phyloP scores from a whole-genome alignment of 2,797 vertebrate species.

The Sebastes minor region DNA sequence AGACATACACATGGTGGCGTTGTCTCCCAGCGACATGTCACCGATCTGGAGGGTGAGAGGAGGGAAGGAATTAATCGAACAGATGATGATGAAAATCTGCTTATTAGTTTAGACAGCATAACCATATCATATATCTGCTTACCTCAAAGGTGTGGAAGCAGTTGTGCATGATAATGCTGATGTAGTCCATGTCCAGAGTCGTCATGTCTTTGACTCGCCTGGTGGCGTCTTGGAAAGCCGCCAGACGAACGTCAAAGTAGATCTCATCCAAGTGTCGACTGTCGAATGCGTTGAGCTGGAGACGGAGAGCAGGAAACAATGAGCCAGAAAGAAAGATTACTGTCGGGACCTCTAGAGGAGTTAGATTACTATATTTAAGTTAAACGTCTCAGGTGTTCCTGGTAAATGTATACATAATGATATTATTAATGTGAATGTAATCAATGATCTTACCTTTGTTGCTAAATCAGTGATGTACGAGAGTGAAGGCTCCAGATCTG shows the following conservation, averaged over 20 bases:
- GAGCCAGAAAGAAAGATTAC: rapidly evolving
- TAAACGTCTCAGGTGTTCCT: rapidly evolving
- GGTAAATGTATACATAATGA: background rate
- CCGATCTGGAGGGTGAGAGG: slow-evolving; percentile 81
- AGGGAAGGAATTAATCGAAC: background rate
- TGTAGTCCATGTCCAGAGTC: slow-evolving; percentile 86
- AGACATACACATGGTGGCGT: slow-evolving; percentile 89
- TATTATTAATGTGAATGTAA: background rate
- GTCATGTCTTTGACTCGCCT: slow-evolving; percentile 87
- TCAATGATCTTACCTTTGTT: slow-evolving; percentile 82
- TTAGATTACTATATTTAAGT: background rate
- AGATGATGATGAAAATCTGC: background rate
- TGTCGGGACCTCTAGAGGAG: background rate
- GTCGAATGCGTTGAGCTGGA: slow-evolving; percentile 93
- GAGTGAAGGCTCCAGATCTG: slow-evolving; percentile 87
- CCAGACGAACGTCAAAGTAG: slow-evolving; percentile 91
- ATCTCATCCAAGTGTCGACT: slow-evolving; percentile 93
- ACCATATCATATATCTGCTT: background rate
- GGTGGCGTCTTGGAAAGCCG: slow-evolving; percentile 88
- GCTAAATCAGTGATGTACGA: slow-evolving; percentile 89
- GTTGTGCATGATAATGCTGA: slow-evolving; percentile 89
- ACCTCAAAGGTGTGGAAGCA: slow-evolving; percentile 97
- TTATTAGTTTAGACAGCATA: background rate
- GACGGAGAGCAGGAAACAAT: background rate
- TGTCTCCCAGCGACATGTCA: slow-evolving; percentile 96